Conservation (phyloP, 2,888 invertebrate genomes). For the Trichogramma dendrolimi region DNA sequence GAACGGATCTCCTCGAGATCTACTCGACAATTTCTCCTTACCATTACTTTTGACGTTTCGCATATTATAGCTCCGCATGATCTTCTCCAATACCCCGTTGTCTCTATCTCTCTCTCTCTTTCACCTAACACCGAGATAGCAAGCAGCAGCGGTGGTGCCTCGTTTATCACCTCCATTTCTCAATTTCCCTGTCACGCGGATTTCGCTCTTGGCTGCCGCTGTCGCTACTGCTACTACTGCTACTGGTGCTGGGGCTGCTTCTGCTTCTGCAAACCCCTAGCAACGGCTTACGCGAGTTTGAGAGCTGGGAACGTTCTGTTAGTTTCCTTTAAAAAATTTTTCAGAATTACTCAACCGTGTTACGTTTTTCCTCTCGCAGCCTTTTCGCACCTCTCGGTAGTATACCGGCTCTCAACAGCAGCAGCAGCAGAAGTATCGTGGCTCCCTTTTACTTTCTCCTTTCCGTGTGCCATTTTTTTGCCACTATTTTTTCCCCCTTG, state of each 20-base stretch:
- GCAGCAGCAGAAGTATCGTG: neutral
- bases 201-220: neutral
- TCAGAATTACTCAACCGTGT: slow-evolving; percentile 9
- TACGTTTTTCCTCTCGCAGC: neutral
- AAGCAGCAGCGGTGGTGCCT: neutral
- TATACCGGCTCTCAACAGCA: no score
- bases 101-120: neutral
- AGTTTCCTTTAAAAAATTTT: slow-evolving; percentile 1
- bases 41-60: slow-evolving; percentile 5
- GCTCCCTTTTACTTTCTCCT: neutral
- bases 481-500: neutral
- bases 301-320: no score
- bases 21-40: neutral
- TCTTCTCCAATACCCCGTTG: slow-evolving; percentile 2
- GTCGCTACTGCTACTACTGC: no score
- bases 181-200: slow-evolving; percentile 9
- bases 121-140: no score
- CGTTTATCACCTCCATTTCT: slow-evolving; percentile 12
- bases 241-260: no score
- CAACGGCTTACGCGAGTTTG: no score
- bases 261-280: no score
- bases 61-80: slow-evolving; percentile 4
- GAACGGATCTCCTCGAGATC: no score
- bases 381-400: neutral
- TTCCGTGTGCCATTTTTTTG: slow-evolving; percentile 5